Conservation (phyloP, 30 jellyfish, hydroid and myxozoan genomes). For the Aurelia coerulea region DNA sequence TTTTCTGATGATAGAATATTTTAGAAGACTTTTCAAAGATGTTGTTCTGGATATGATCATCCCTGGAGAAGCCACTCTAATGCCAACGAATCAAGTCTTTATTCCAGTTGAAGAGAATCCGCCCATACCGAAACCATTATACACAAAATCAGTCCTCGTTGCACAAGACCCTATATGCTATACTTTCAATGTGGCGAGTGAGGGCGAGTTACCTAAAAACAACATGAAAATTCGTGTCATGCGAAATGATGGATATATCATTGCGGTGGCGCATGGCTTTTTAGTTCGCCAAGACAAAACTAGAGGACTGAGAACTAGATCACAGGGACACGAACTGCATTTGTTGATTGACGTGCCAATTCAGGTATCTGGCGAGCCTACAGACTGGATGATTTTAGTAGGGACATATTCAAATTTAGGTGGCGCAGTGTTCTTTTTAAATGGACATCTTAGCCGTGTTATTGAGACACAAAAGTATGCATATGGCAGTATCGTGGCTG, state of each 20-base stretch:
- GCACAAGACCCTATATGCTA: conserved; percentile 80
- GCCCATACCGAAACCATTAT: conserved; percentile 74
- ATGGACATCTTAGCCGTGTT: conserved; percentile 87
- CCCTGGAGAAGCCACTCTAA: conserved; percentile 61
- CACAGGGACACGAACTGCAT: conserved; percentile 80
- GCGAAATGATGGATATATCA: conserved; percentile 91
- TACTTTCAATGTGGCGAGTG: conserved; percentile 92
- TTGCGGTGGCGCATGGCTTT: conserved; percentile 96
- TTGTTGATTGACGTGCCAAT: conserved; percentile 77
- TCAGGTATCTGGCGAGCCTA: conserved; percentile 20
- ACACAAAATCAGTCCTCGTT: conserved; percentile 76
- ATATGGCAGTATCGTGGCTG: conserved; percentile 98
- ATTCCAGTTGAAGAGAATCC: conserved; percentile 63
- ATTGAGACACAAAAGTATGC: conserved; percentile 96
- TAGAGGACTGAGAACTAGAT: conserved; percentile 88
- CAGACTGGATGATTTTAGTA: conserved; percentile 95
- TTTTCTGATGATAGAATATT: conserved; percentile 76
- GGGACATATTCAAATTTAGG: conserved; percentile 98
- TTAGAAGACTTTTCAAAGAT: conserved; percentile 76
- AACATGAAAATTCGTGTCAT: conserved; percentile 73
- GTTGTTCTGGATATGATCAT: conserved; percentile 72
- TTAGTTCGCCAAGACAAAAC: conserved; percentile 91
- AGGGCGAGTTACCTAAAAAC: conserved; percentile 83
- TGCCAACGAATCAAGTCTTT: conserved; percentile 59
- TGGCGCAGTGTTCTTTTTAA: conserved; percentile 93